Conservation (phyloP, 2,113 vertebrate genomes). For the Ursus arctos region DNA sequence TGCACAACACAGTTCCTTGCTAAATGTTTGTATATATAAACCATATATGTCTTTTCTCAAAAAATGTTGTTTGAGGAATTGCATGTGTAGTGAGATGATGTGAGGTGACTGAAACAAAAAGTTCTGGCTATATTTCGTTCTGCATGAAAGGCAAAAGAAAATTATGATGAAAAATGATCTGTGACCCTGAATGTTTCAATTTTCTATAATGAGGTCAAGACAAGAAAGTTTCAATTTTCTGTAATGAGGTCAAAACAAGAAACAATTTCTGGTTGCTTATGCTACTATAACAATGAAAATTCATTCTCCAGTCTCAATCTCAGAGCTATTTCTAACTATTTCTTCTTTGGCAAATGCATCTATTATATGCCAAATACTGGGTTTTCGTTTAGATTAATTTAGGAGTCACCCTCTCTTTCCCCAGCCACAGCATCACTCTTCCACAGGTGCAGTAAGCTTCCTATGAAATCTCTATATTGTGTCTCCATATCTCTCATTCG, state of each 20-base stretch:
- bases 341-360: not conserved
- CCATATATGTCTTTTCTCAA: not conserved
- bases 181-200: not conserved
- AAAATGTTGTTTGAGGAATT: not conserved
- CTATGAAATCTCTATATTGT: not conserved
- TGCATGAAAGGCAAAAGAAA: not conserved
- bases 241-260: slow-evolving; percentile 42
- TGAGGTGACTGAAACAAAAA: not conserved
- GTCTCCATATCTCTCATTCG: not conserved
- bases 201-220: slow-evolving; percentile 36
- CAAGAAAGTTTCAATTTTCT: slow-evolving; percentile 32
- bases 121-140: not conserved
- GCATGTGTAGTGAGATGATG: not conserved
- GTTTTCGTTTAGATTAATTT: slow-evolving; percentile 34
- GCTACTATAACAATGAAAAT: slow-evolving; percentile 37
- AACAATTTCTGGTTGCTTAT: not conserved
- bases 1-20: not conserved
- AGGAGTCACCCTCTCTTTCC: not conserved
- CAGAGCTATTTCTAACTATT: slow-evolving; percentile 55
- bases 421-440: not conserved
- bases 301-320: not conserved
- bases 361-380: not conserved
- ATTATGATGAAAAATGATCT: not conserved
- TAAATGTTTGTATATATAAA: slow-evolving; percentile 5
- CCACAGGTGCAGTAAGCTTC: not conserved